Evolutionary conservation across 2,797 vertebrate species (phyloP), one percentile per base, ranked within the genome.

Genomic region (Urocyon cinereoargenteus): DNA sequence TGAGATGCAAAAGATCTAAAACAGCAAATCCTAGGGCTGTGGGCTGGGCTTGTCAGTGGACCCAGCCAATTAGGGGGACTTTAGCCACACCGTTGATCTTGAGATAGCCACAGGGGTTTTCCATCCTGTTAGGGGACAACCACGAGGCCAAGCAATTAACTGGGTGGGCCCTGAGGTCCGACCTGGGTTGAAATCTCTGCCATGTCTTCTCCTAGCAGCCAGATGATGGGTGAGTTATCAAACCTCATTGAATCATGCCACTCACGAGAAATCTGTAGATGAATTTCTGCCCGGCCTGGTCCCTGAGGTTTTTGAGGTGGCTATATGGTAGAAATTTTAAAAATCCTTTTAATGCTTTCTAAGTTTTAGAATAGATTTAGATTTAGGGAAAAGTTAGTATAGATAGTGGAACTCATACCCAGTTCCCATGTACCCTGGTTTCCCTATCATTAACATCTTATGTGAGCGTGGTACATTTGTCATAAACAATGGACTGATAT

Each of bases 391-490:
- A 64, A 31, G 31, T n/a, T 8, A 55, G 14, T 1, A 6, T 8
- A 21, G 36, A 2, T 18, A 28, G 34, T 18, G 31, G n/a, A 34
- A 40, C 21, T 5, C 21, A 8, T 14, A 1, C 2, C 21, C 57
- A 31, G 34, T 16, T 61, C 40, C 31, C n/a, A 2, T 7, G 4
- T 24, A 9, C 34, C 2, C 2, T 6, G 11, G 12, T 6, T 19
- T 28, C 34, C 36, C 14, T 45, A 1, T n/a, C 16, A 13, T 59
- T 64, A 81, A 19, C 6, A 3, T 51, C 34, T 53, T 13, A 10
- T 4, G 0, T 53, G 1, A 15, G 49, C 2, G 0, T 10, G 75
- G 40, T 4, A 0, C 36, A 1, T 45, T 59, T 83, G 22, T 55
- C n/a, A 8, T 6, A 19, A 51, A 40, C 28, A 5, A 0, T 14